Conservation (phyloP, 2,113 vertebrate genomes). For the Trichechus manatus region DNA sequence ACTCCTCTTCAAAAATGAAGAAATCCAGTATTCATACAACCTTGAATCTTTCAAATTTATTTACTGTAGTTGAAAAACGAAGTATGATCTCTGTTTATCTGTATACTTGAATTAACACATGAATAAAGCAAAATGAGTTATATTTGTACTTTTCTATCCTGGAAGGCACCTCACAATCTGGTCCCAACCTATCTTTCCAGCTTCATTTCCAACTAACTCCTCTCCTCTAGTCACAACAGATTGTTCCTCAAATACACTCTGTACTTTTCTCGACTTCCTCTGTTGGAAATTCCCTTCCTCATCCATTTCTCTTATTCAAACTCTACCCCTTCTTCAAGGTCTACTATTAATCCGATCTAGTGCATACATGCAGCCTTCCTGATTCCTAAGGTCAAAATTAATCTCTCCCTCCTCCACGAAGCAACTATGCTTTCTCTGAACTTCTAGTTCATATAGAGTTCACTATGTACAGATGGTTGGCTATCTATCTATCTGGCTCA, state of each 20-base stretch:
- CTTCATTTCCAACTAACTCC: slow-evolving; percentile 56
- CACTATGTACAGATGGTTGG: background rate
- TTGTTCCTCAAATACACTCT: slow-evolving; percentile 62
- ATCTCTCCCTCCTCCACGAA: slow-evolving; percentile 35
- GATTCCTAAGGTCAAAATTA: slow-evolving; percentile 64
- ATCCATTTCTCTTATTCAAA: slow-evolving; percentile 79
- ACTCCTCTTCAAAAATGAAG: slow-evolving; percentile 13
- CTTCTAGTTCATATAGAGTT: background rate
- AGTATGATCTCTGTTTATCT: slow-evolving; percentile 34
- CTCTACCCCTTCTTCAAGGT: slow-evolving; percentile 49
- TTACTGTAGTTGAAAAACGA: slow-evolving; percentile 40
- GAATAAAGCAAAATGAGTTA: slow-evolving; percentile 56
- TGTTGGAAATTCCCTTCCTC: slow-evolving; percentile 73
- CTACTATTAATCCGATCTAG: slow-evolving; percentile 62
- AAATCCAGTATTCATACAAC: slow-evolving; percentile 16
- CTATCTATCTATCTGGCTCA: slow-evolving; percentile 12
- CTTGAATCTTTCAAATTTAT: slow-evolving; percentile 57
- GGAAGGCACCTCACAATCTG: slow-evolving; percentile 28
- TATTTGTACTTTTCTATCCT: slow-evolving; percentile 56
- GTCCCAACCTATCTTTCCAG: slow-evolving; percentile 47
- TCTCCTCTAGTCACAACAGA: slow-evolving; percentile 61
- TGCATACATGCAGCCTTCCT: slow-evolving; percentile 64
- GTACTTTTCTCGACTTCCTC: slow-evolving; percentile 73
- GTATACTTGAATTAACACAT: slow-evolving; percentile 30
- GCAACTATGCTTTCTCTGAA: slow-evolving; percentile 42